A percentile compares a stretch with the other conserved stretches of the same genome.
These are phyloP conservation scores for Camponotus pennsylvanicus DNA, from an alignment of 1,140 invertebrate species.

Conservation along the genomic window DNA sequence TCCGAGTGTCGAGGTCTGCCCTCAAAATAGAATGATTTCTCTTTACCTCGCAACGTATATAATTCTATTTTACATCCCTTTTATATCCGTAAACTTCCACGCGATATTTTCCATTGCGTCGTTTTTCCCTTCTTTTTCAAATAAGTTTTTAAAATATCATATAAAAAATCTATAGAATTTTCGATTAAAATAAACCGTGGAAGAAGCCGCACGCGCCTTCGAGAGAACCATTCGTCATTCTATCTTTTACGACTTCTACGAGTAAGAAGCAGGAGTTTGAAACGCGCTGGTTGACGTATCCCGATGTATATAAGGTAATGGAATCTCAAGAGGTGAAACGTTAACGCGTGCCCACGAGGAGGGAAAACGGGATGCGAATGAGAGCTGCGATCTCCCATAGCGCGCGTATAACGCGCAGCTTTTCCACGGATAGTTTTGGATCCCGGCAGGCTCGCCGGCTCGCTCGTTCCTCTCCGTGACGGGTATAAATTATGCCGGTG, in stretches of 20 bases:
- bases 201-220: not conserved
- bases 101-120: not conserved
- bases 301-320: constrained; percentile 43
- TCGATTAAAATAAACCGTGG: constrained; percentile 11
- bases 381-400: constrained; percentile 64
- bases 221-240: constrained; percentile 3
- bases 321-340: constrained; percentile 54
- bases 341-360: constrained; percentile 33
- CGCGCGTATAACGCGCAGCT: constrained; percentile 71
- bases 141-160: not conserved
- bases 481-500: constrained; percentile 83
- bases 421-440: constrained; percentile 72
- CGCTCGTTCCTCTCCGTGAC: constrained; percentile 76
- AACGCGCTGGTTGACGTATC: constrained; percentile 11
- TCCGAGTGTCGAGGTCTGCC: not conserved
- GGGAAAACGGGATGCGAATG: constrained; percentile 15
- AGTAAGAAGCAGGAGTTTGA: constrained; percentile 15
- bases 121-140: not conserved
- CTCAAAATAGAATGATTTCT: not conserved
- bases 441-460: constrained; percentile 70
- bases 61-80: not conserved
- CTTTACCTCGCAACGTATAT: not conserved
- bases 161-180: not conserved
- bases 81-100: not conserved
- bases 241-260: not conserved